Evolutionary conservation across 2,888 invertebrate species (phyloP).

Genomic region (Acleris literana): DNA sequence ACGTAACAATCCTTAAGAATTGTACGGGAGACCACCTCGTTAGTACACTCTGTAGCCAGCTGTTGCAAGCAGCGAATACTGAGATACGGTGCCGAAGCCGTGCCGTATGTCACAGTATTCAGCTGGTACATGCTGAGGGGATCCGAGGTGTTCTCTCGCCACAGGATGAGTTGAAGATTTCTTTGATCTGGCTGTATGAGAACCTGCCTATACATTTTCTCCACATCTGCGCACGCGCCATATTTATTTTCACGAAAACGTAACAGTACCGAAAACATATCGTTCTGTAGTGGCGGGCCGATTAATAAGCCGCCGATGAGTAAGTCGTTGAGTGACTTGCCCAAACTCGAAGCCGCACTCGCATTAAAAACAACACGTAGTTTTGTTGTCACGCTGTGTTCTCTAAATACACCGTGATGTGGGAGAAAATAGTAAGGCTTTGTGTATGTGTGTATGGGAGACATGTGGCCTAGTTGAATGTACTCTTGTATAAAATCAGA

Average conservation of each 20-base stretch:
- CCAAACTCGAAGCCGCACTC: background rate
- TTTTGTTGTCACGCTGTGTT: background rate
- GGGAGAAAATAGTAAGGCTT: background rate
- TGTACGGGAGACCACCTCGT: background rate
- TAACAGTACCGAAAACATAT: background rate
- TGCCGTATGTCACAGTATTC: background rate
- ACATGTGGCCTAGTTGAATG: background rate
- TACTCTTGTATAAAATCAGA: background rate
- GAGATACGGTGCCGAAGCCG: background rate
- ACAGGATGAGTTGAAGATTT: background rate
- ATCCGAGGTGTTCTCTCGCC: background rate
- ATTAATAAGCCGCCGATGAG: no score
- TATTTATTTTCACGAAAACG: background rate
- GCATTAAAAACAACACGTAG: background rate
- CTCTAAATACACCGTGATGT: background rate
- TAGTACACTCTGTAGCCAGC: background rate
- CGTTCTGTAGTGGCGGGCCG: background rate
- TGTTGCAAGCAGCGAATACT: background rate
- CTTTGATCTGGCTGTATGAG: conserved; percentile 5
- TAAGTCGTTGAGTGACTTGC: background rate
- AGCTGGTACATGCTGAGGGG: background rate
- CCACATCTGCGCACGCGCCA: background rate
- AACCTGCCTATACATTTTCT: background rate
- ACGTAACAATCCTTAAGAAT: conserved; percentile 1
- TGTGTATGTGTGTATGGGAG: background rate